A percentile compares a stretch with the other conserved stretches of the same genome.
These are phyloP conservation scores for Hoplodrina ambigua DNA, from an alignment of 2,888 invertebrate species.

Conservation along the genomic window DNA sequence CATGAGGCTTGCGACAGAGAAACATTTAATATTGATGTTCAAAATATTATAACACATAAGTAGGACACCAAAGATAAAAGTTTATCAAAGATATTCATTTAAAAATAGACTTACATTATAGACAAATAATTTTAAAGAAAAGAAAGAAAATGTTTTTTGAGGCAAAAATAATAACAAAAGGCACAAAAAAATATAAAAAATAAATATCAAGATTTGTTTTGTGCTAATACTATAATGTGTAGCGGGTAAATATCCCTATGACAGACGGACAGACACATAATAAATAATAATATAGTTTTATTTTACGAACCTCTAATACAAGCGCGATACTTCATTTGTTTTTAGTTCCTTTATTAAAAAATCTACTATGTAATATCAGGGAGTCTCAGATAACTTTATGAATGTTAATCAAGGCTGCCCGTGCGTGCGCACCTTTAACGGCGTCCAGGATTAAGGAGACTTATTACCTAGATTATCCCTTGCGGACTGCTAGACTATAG, in stretches of 20 bases:
- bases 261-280: background rate
- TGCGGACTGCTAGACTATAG: conserved; percentile 25
- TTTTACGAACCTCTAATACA: background rate
- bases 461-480: conserved; percentile 67
- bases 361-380: conserved; percentile 18
- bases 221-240: too few relatives aligned
- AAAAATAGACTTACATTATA: too few relatives aligned
- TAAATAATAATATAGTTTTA: too few relatives aligned
- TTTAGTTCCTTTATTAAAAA: background rate
- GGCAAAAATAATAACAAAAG: too few relatives aligned
- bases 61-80: too few relatives aligned
- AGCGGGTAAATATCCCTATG: too few relatives aligned
- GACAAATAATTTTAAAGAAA: too few relatives aligned
- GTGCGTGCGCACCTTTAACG: conserved; percentile 63
- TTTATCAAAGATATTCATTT: too few relatives aligned
- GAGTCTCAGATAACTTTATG: conserved; percentile 33
- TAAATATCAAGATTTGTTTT: too few relatives aligned
- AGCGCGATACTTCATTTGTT: background rate
- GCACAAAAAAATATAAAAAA: too few relatives aligned
- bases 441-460: conserved; percentile 64
- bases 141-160: too few relatives aligned
- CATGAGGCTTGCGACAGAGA: background rate
- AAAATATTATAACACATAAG: too few relatives aligned
- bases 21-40: background rate
- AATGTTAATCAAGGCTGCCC: conserved; percentile 41